A percentile compares a stretch with the other conserved stretches of the same genome.
phyloP scores from a whole-genome alignment of 2,888 invertebrate species.

The Lasioglossum calceatum region DNA sequence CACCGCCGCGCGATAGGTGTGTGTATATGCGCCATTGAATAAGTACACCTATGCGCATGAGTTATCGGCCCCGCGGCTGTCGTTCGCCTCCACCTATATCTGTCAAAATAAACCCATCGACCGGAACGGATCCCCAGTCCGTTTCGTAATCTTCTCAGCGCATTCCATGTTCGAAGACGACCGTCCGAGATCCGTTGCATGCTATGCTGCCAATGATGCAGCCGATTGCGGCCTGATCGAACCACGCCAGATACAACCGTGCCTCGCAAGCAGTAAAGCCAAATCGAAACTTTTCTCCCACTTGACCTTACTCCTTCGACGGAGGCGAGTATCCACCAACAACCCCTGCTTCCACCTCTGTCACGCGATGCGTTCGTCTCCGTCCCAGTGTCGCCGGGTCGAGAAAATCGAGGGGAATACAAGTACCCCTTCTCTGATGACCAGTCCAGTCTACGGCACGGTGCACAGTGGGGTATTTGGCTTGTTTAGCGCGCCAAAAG shows the following conservation, averaged over 20 bases:
- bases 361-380: no score
- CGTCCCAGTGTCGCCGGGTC: no score
- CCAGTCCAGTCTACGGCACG: no score
- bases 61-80: constrained; percentile 48
- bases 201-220: neutral
- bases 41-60: constrained; percentile 57
- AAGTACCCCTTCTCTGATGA: no score
- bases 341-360: no score
- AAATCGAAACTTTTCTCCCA: neutral
- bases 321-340: no score
- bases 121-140: constrained; percentile 10
- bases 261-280: neutral
- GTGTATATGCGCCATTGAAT: constrained; percentile 52
- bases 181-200: neutral
- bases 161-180: neutral
- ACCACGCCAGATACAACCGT: neutral
- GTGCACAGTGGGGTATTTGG: no score
- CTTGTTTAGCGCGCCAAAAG: no score
- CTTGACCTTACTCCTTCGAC: neutral
- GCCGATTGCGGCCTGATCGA: neutral
- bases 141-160: constrained; percentile 8
- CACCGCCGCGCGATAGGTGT: constrained; percentile 46
- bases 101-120: constrained; percentile 30
- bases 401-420: no score
- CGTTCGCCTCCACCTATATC: constrained; percentile 30